Evolutionary conservation across 2,797 vertebrate genomes (phyloP).

Genomic region (Varecia variegata): DNA sequence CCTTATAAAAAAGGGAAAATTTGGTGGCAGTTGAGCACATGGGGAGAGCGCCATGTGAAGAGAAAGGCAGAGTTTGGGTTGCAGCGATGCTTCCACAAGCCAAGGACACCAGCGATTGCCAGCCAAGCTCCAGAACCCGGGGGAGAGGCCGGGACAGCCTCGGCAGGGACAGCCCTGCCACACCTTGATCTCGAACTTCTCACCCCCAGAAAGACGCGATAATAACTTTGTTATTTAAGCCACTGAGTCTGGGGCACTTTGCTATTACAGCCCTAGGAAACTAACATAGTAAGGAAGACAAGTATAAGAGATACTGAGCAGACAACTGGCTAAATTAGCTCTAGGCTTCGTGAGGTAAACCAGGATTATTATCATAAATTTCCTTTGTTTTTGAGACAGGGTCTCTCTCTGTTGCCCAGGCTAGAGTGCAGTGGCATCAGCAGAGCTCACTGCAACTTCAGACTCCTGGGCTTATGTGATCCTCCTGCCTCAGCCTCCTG

Average conservation of each 20-base stretch:
- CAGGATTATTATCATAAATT: fast-evolving
- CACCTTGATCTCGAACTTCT: background rate
- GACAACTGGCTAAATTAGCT: fast-evolving
- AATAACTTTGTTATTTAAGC: too few species aligned
- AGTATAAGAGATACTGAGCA: fast-evolving
- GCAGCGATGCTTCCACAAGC: fast-evolving
- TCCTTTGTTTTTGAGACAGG: background rate
- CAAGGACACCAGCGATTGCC: background rate
- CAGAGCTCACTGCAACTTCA: too few species aligned
- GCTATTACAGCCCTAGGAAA: background rate
- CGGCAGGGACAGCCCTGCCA: too few species aligned
- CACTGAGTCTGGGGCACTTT: fast-evolving
- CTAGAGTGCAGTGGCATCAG: too few species aligned
- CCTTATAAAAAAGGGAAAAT: background rate
- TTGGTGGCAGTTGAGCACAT: background rate
- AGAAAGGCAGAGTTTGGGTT: background rate
- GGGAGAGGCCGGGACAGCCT: background rate
- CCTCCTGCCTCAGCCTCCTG: background rate
- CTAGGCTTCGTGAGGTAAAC: fast-evolving
- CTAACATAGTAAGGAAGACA: background rate
- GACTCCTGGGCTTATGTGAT: too few species aligned
- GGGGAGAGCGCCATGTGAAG: fast-evolving
- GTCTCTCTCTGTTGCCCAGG: too few species aligned
- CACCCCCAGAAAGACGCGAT: too few species aligned
- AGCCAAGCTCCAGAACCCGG: background rate